phyloP scores from a whole-genome alignment of 2,888 invertebrate species.

The Heteromurus nitidus region DNA sequence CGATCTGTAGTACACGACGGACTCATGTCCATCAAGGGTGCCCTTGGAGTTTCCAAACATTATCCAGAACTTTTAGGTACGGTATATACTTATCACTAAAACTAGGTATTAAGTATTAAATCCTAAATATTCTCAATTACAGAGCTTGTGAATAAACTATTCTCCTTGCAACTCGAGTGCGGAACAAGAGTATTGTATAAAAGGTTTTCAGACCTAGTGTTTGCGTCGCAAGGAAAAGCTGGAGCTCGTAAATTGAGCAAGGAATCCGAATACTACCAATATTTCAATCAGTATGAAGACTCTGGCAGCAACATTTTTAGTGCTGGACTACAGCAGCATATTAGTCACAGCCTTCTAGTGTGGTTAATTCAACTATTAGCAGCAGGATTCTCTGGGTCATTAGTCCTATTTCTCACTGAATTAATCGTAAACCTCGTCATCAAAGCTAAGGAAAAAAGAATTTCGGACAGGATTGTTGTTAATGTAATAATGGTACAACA shows the following conservation, averaged over 20 bases:
- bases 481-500: no score
- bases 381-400: neutral
- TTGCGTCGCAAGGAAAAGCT: neutral
- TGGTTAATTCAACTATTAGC: conserved; percentile 10
- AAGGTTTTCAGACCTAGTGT: neutral
- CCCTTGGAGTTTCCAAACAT: neutral
- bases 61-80: conserved; percentile 11
- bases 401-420: neutral
- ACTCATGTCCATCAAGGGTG: conserved; percentile 3
- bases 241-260: neutral
- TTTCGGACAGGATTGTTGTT: no score
- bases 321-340: neutral
- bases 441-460: no score
- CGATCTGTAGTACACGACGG: neutral
- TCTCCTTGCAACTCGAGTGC: neutral
- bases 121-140: no score
- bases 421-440: neutral
- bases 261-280: neutral
- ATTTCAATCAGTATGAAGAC: neutral
- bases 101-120: neutral
- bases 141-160: neutral
- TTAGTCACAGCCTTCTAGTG: neutral
- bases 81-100: neutral
- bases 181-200: neutral
- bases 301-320: neutral